These are phyloP conservation scores for Labia minor DNA, from an alignment of 2,888 invertebrate genomes.

Conservation along the genomic window DNA sequence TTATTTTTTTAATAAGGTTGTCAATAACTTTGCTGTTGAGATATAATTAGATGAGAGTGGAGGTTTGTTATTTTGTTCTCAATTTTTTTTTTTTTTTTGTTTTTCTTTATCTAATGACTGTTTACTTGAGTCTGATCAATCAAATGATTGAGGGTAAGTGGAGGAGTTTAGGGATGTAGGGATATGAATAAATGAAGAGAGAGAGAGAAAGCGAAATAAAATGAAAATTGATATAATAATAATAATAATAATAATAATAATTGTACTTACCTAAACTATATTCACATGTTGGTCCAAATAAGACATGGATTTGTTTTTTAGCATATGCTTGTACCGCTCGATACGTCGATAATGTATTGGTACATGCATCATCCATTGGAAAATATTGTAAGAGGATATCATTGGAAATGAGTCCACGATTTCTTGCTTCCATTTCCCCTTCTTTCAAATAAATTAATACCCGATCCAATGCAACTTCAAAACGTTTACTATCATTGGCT, in stretches of 20 bases:
- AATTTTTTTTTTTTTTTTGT: too few species aligned
- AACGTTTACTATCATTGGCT: background rate
- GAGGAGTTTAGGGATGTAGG: too few species aligned
- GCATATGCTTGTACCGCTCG: constrained; percentile 60
- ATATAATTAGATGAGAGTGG: too few species aligned
- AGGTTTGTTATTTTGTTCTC: too few species aligned
- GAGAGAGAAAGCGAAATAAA: background rate
- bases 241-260: too few species aligned
- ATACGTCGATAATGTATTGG: background rate
- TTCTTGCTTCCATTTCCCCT: background rate
- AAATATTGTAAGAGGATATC: background rate
- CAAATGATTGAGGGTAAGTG: too few species aligned
- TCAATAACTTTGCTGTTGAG: too few species aligned
- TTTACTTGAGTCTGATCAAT: too few species aligned
- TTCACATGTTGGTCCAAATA: constrained; percentile 73
- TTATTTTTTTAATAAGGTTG: too few species aligned
- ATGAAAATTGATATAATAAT: background rate
- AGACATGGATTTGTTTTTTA: constrained; percentile 60
- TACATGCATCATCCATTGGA: background rate
- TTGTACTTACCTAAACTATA: constrained; percentile 62
- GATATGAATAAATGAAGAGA: too few species aligned
- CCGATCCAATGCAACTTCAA: background rate
- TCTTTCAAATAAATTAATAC: background rate
- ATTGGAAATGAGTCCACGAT: background rate
- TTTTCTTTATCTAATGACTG: too few species aligned